These are phyloP conservation scores for Spilosoma lubricipeda DNA, from an alignment of 2,888 invertebrate species.

Conservation along the genomic window DNA sequence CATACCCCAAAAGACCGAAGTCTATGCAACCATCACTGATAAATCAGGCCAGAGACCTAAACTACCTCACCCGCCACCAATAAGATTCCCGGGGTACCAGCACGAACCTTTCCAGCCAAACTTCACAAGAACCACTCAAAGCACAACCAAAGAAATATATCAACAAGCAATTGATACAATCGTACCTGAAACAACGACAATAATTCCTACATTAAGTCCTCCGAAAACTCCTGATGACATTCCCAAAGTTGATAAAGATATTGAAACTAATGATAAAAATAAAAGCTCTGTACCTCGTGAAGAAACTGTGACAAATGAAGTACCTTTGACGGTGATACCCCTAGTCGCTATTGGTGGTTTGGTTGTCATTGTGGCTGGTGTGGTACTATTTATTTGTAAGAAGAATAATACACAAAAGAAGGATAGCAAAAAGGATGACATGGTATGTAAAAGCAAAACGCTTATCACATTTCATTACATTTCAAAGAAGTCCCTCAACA, in stretches of 20 bases:
- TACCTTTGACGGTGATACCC: constrained; percentile 90
- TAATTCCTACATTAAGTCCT: constrained; percentile 59
- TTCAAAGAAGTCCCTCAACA: neutral
- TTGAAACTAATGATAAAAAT: constrained; percentile 59
- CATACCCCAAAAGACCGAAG: constrained; percentile 77
- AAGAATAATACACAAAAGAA: constrained; percentile 88
- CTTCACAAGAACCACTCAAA: constrained; percentile 62
- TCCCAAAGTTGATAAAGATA: constrained; percentile 58
- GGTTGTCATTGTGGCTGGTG: constrained; percentile 88
- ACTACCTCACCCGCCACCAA: constrained; percentile 65
- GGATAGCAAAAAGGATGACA: constrained; percentile 90
- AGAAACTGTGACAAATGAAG: constrained; percentile 79
- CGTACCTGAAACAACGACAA: constrained; percentile 72
- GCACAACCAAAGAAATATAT: constrained; percentile 69
- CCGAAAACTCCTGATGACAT: constrained; percentile 63
- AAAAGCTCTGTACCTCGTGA: constrained; percentile 64
- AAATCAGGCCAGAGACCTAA: constrained; percentile 66
- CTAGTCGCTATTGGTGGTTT: constrained; percentile 90
- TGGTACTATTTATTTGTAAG: constrained; percentile 90
- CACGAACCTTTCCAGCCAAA: constrained; percentile 51
- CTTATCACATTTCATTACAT: neutral
- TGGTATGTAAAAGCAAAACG: constrained; percentile 83
- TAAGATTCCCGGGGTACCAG: constrained; percentile 56
- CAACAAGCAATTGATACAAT: constrained; percentile 57
- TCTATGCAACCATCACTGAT: constrained; percentile 75